These are phyloP conservation scores for Cetonia aurata DNA, from an alignment of 2,888 invertebrate species.

Conservation along the genomic window DNA sequence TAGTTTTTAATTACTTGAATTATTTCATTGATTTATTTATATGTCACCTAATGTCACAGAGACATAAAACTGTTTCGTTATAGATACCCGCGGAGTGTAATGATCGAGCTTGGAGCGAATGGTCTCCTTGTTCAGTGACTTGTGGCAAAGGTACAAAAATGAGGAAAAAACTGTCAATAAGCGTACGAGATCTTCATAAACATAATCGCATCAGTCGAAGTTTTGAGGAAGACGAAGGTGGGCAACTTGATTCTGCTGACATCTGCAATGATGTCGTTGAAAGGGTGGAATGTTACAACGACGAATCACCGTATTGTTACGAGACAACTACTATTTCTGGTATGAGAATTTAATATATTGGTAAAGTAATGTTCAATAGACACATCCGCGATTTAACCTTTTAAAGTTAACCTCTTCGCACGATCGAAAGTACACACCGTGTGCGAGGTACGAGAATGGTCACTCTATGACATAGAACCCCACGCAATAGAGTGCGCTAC, in stretches of 20 bases:
- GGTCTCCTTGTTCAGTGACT: conserved; percentile 84
- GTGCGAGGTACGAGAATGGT: too few species aligned
- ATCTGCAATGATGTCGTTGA: conserved; percentile 68
- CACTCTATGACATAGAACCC: too few species aligned
- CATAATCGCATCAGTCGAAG: conserved; percentile 24
- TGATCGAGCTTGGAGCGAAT: conserved; percentile 76
- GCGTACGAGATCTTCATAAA: conserved; percentile 8
- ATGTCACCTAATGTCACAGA: too few species aligned
- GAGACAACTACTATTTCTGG: conserved; percentile 41
- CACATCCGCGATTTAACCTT: too few species aligned
- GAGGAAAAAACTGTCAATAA: conserved; percentile 67
- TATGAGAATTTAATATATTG: conserved; percentile 1
- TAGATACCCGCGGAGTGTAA: conserved; percentile 39
- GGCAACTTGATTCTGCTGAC: conserved; percentile 56
- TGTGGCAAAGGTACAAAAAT: conserved; percentile 82
- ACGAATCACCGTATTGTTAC: conserved; percentile 61
- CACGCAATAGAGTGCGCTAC: too few species aligned
- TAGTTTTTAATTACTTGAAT: too few species aligned
- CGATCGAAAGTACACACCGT: too few species aligned
- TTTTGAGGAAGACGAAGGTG: conserved; percentile 55
- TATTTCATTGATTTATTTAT: not conserved
- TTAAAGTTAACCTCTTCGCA: too few species aligned
- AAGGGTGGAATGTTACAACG: conserved; percentile 67
- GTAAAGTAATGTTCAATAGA: too few species aligned
- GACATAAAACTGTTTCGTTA: not conserved